These are phyloP conservation scores for Dysdera silvatica DNA, from an alignment of 1,140 invertebrate genomes.

Conservation along the genomic window DNA sequence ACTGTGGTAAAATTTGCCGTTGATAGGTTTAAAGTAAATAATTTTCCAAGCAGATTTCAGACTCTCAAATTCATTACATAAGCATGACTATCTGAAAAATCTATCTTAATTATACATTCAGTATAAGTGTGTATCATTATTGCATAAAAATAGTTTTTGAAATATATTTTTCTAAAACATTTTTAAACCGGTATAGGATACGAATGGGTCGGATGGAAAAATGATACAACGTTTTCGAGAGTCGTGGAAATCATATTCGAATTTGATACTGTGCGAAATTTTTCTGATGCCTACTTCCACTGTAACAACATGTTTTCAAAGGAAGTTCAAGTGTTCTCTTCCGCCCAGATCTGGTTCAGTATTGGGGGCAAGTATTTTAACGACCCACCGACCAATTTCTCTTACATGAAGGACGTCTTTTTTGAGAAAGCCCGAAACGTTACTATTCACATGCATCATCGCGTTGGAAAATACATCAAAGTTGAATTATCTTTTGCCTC, in stretches of 20 bases:
- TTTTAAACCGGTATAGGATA: conserved; percentile 51
- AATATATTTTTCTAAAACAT: too few species aligned
- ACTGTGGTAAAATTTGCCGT: too few species aligned
- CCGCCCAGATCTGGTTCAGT: conserved; percentile 70
- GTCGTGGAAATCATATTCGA: conserved; percentile 65
- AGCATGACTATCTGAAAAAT: too few species aligned
- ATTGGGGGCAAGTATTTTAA: conserved; percentile 62
- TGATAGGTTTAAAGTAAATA: too few species aligned
- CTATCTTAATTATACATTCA: too few species aligned
- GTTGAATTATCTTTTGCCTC: conserved; percentile 70
- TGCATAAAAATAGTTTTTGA: too few species aligned
- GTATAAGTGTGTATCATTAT: too few species aligned
- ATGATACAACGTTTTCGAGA: conserved; percentile 50
- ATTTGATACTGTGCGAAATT: conserved; percentile 81
- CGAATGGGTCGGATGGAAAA: conserved; percentile 87
- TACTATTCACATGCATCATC: conserved; percentile 70
- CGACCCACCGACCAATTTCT: conserved; percentile 42
- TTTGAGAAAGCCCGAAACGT: conserved; percentile 75
- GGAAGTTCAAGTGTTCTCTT: conserved; percentile 63
- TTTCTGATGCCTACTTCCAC: conserved; percentile 73
- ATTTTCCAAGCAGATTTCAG: too few species aligned
- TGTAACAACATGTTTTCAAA: conserved; percentile 61
- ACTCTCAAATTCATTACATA: too few species aligned
- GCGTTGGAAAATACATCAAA: conserved; percentile 71
- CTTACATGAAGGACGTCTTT: conserved; percentile 68